A percentile compares a stretch with the other conserved stretches of the same genome.
These are phyloP conservation scores for Ispidina lecontei DNA, from an alignment of 2,797 vertebrate species.

Conservation along the genomic window DNA sequence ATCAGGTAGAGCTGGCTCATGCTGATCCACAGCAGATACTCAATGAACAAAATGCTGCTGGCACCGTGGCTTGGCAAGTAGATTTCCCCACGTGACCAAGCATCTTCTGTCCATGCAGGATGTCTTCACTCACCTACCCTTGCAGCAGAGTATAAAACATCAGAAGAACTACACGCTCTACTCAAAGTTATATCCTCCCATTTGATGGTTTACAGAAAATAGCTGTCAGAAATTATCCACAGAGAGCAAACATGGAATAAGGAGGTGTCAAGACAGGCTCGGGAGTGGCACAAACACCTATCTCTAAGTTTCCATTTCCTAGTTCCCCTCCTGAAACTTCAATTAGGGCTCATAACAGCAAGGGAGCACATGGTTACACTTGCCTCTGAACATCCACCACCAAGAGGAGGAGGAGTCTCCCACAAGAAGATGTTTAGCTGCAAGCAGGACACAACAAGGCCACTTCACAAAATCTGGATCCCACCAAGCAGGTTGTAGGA, in stretches of 20 bases:
- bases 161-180: background rate
- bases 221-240: background rate
- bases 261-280: background rate
- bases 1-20: background rate
- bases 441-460: background rate
- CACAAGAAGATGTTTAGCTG: background rate
- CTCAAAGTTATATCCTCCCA: fast-evolving
- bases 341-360: background rate
- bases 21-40: fast-evolving
- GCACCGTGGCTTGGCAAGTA: background rate
- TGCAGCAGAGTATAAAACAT: background rate
- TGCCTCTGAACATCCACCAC: background rate
- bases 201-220: background rate
- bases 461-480: background rate
- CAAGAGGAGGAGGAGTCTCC: background rate
- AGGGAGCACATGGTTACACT: background rate
- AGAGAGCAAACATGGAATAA: background rate
- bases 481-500: background rate
- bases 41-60: background rate
- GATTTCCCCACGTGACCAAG: background rate
- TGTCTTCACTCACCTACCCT: background rate
- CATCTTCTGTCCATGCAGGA: background rate
- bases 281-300: background rate
- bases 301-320: background rate
- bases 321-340: background rate